A percentile compares a stretch with the other conserved stretches of the same genome.
phyloP scores from a whole-genome alignment of 2,797 vertebrate species.

The Cynopterus sphinx region DNA sequence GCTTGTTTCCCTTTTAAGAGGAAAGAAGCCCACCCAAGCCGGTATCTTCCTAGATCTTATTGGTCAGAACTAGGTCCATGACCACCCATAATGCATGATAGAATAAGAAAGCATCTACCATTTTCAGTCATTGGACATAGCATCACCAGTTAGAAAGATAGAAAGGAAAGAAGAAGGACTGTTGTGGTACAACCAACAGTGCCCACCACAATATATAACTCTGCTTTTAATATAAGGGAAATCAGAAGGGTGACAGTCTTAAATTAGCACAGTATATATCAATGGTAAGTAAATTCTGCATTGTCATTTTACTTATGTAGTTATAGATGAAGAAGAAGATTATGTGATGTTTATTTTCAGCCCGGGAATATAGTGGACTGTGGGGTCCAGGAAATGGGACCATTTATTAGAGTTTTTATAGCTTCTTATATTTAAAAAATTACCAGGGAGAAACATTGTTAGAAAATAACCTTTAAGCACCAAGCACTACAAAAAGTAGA shows the following conservation, averaged over 20 bases:
- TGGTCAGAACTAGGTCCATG: background rate
- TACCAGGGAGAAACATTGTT: background rate
- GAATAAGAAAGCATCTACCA: background rate
- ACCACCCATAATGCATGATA: accelerated
- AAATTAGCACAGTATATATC: background rate
- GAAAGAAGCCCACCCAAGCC: background rate
- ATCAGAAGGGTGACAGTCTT: background rate
- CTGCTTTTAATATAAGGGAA: background rate
- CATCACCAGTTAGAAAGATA: background rate
- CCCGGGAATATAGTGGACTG: background rate
- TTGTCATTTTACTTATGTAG: background rate
- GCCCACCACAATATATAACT: no score
- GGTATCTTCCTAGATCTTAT: background rate
- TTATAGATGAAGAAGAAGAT: background rate
- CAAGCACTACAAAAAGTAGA: background rate
- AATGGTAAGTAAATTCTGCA: background rate
- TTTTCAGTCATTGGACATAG: background rate
- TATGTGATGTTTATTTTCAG: background rate
- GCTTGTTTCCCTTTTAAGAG: background rate
- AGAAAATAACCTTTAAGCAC: background rate
- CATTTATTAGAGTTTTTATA: background rate
- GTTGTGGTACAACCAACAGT: background rate
- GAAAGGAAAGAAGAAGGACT: background rate
- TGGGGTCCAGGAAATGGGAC: background rate
- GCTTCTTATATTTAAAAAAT: background rate